Evolutionary conservation across 2,888 invertebrate genomes (phyloP).

Genomic region (Apamea monoglypha): DNA sequence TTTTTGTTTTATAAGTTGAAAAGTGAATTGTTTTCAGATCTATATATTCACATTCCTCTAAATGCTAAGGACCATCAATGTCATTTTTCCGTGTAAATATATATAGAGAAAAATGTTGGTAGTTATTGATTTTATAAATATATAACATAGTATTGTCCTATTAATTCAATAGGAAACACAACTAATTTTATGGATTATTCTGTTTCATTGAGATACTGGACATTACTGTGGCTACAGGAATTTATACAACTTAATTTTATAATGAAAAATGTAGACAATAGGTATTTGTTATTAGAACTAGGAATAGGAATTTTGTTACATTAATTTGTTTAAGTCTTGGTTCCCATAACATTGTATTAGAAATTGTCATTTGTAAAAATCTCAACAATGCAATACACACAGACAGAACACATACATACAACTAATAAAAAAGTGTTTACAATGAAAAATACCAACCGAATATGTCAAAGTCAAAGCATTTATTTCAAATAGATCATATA

Average conservation of each 20-base stretch:
- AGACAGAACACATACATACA: neutral
- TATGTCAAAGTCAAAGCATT: too few relatives aligned
- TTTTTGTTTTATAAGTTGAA: slow-evolving; percentile 1
- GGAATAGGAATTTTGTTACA: slow-evolving; percentile 2
- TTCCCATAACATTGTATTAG: slow-evolving; percentile 7
- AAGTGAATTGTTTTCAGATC: neutral
- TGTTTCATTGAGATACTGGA: slow-evolving; percentile 32
- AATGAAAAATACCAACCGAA: neutral
- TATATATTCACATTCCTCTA: neutral
- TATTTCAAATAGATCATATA: too few relatives aligned
- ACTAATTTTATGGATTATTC: slow-evolving; percentile 48
- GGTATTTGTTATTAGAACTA: slow-evolving; percentile 14
- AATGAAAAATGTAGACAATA: slow-evolving; percentile 27
- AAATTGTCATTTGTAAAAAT: neutral
- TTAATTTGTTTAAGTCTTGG: neutral
- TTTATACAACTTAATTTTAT: slow-evolving; percentile 37
- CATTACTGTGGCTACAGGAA: slow-evolving; percentile 23
- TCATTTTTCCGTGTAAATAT: slow-evolving; percentile 28
- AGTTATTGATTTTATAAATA: slow-evolving; percentile 25
- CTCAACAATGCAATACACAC: neutral
- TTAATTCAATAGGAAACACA: slow-evolving; percentile 38
- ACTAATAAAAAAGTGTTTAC: neutral
- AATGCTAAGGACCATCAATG: slow-evolving; percentile 12
- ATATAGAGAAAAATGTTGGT: slow-evolving; percentile 11
- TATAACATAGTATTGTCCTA: slow-evolving; percentile 16